Percentiles rank a stretch among this genome's conserved stretches.
Evolutionary conservation across 2,797 vertebrate species (phyloP).

Genomic region (Lagorchestes hirsutus): DNA sequence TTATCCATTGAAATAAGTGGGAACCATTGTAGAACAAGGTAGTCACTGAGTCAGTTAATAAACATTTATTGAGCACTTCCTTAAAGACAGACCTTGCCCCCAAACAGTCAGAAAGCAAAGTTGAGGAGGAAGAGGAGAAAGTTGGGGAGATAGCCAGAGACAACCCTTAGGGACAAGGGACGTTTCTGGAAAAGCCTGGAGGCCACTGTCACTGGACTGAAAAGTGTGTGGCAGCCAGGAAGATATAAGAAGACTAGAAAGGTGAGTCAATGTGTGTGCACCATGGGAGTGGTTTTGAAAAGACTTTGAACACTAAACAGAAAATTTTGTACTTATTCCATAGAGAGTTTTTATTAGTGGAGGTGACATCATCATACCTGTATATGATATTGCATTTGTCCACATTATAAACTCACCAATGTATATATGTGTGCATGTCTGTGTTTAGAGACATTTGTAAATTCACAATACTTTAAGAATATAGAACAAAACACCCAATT

Average conservation of each 20-base stretch:
- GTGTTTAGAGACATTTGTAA: conserved; percentile 28
- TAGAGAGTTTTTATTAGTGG: conserved; percentile 52
- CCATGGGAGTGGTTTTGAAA: neutral
- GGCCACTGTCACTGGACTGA: neutral
- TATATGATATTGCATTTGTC: neutral
- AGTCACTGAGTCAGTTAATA: neutral
- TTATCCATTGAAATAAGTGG: neutral
- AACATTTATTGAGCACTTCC: neutral
- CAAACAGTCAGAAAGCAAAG: neutral
- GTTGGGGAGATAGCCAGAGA: neutral
- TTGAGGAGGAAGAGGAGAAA: neutral
- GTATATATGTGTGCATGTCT: neutral
- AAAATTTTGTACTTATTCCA: conserved; percentile 6
- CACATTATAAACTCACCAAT: neutral
- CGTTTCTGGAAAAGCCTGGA: neutral
- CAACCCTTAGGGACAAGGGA: neutral
- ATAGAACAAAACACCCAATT: conserved; percentile 67
- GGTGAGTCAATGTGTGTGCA: neutral
- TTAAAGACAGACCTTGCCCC: neutral
- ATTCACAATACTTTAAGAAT: conserved; percentile 63
- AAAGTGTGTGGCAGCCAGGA: neutral
- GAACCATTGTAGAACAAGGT: neutral
- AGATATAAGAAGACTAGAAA: neutral
- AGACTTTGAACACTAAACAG: neutral
- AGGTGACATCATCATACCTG: neutral